Evolutionary conservation across 2,888 invertebrate species (phyloP), one percentile per base, ranked within the genome.

Genomic region (Lasioglossum morio): DNA sequence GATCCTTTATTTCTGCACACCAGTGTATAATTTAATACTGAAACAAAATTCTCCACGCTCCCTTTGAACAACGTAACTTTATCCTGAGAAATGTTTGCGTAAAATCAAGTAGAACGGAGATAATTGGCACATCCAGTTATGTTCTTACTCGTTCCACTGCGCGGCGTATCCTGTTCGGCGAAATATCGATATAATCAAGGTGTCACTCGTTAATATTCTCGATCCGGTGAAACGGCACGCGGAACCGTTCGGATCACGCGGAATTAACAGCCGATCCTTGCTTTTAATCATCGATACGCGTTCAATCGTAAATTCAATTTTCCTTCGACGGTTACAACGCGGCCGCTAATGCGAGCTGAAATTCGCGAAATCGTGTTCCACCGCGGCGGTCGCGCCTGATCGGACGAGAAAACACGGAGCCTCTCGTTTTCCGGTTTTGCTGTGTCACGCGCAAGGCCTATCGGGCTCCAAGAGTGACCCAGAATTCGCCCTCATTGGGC

Each of bases 141-240:
- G 53, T 57, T 57, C 53, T 57, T 57, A 57, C 53, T 57, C 53
- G 53, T 57, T 57, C 72, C 27, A 60, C 16, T 30, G 8, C 48
- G 27, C 40, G 43, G 72, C 40, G 72, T 73, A 73, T 82, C 74
- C 82, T 30, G 74, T 82, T 82, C 73, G 73, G 37, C 69, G 70
- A 82, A 82, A 82, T 82, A 82, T 82, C 74, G 74, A 82, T 82
- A 60, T 60, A 82, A 75, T 70, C 82, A 57, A 57, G 60, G 53
- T 57, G 73, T 82, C 69, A 27, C 63, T 82, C 82, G 74, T 75
- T 75, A 82, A 82, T 43, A 82, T 70, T 73, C 70, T 57, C 74
- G 82, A 70, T 46, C 57, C 30, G 30, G 69, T 60, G 69, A 74
- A 82, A 75, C n/a, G 82, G 74, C 57, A 82, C 82, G 57, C 57